phyloP scores from a whole-genome alignment of 2,888 invertebrate species.

The Cataglyphis livida region DNA sequence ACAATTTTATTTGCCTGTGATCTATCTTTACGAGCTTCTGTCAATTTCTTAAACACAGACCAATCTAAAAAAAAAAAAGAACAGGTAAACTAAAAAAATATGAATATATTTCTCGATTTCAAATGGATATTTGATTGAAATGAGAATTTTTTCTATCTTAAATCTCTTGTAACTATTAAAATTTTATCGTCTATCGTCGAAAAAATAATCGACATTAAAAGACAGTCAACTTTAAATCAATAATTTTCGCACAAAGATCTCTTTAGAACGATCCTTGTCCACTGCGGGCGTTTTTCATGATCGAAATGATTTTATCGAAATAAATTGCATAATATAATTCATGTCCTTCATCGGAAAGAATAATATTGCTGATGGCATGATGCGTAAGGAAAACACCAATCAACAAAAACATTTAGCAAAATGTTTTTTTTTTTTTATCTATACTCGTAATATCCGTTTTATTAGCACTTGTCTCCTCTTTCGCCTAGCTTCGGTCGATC shows the following conservation, averaged over 20 bases:
- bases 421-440: too few species aligned
- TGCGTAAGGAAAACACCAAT: neutral
- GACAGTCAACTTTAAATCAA: neutral
- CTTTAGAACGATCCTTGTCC: neutral
- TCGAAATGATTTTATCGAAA: neutral
- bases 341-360: neutral
- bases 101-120: neutral
- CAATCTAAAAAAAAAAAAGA: neutral
- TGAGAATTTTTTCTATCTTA: neutral
- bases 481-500: neutral
- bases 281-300: neutral
- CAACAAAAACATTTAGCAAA: neutral
- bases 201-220: neutral
- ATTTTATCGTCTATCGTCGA: neutral
- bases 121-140: neutral
- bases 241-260: neutral
- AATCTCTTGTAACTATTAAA: neutral
- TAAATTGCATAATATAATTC: conserved; percentile 8
- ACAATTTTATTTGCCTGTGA: neutral
- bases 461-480: conserved; percentile 3
- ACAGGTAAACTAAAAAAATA: neutral
- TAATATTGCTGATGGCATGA: neutral
- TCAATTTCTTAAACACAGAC: neutral
- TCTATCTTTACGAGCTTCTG: neutral
- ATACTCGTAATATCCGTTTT: conserved; percentile 15